Evolutionary conservation across 2,113 vertebrate species (phyloP).

Genomic region (Formicarius rufipectus): DNA sequence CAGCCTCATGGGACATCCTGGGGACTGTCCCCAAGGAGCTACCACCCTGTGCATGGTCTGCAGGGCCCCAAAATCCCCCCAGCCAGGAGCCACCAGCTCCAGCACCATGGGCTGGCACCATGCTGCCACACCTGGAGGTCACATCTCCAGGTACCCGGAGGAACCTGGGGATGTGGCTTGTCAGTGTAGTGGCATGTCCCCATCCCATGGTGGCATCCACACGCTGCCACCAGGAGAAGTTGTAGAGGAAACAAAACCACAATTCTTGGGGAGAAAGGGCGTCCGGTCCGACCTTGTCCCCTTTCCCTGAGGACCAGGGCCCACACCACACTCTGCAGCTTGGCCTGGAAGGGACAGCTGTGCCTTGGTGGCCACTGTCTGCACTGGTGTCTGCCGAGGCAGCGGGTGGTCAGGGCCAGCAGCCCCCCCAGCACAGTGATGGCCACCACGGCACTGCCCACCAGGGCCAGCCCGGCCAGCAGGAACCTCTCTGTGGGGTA

Average conservation of each 20-base stretch:
- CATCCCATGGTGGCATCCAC: not conserved
- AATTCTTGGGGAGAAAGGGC: not conserved
- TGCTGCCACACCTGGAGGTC: not conserved
- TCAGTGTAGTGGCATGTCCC: not conserved
- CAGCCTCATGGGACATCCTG: too few species aligned
- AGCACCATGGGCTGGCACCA: accelerated
- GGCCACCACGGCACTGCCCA: not conserved
- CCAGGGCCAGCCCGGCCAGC: not conserved
- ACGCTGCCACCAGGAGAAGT: accelerated
- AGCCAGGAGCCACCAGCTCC: not conserved
- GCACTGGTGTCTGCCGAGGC: accelerated
- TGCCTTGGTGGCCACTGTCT: not conserved
- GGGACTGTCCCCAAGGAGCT: not conserved
- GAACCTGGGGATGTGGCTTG: not conserved
- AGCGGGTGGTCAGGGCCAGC: not conserved
- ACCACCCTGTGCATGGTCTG: accelerated
- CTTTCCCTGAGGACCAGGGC: not conserved
- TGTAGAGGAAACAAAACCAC: not conserved
- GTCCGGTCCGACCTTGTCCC: not conserved
- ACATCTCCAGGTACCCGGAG: not conserved
- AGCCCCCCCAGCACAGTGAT: not conserved
- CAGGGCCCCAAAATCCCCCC: not conserved
- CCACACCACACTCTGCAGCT: slow-evolving; percentile 3
- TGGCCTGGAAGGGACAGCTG: not conserved
- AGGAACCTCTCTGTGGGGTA: not conserved